Conservation (phyloP, 2,113 vertebrate genomes). For the Tupaia chinensis region DNA sequence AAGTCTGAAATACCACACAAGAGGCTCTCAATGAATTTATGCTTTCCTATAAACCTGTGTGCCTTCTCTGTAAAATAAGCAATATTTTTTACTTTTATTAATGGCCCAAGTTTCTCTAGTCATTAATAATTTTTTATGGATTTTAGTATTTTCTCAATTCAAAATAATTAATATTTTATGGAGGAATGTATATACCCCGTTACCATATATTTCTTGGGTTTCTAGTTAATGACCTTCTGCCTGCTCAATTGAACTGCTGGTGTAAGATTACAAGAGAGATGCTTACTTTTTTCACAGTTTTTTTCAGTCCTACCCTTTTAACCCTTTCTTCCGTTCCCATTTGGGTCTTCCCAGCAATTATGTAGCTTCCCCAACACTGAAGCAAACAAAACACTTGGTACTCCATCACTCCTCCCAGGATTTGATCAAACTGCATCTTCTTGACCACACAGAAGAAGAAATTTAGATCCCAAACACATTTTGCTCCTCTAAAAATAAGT, state of each 20-base stretch:
- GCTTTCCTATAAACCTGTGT: background rate
- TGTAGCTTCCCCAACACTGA: background rate
- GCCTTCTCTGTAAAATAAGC: background rate
- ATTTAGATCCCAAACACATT: background rate
- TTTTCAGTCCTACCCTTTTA: background rate
- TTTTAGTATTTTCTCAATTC: slow-evolving; percentile 4
- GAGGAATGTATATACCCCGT: background rate
- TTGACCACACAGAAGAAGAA: background rate
- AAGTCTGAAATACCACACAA: too few species aligned
- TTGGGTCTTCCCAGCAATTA: background rate
- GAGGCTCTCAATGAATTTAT: background rate
- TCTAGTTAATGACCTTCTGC: background rate
- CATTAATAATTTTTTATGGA: background rate
- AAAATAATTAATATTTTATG: slow-evolving; percentile 1
- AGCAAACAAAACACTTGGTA: background rate
- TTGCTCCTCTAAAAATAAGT: background rate
- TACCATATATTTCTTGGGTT: background rate
- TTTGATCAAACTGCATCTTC: background rate
- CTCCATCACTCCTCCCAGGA: background rate
- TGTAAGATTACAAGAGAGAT: background rate
- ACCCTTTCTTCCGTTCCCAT: background rate
- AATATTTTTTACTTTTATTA: slow-evolving; percentile 5
- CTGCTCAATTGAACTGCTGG: background rate
- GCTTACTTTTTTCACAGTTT: background rate
- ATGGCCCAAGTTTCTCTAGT: background rate